Base-by-base conservation (phyloP, 2,888 invertebrate genomes). In the Cremastobaeus sp. region DNA sequence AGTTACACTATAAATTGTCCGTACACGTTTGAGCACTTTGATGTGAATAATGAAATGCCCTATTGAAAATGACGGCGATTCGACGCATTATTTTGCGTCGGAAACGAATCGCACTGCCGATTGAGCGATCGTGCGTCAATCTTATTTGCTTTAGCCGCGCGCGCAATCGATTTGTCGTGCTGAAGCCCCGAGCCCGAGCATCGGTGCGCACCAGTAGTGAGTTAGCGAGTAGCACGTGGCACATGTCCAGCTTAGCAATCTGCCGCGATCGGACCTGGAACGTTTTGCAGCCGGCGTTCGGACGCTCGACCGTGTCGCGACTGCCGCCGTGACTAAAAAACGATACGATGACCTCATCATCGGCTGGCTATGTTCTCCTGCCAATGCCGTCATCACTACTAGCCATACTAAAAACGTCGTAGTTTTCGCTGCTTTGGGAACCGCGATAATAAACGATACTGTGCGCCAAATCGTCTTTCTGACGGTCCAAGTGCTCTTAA, bases 331-430 rank as follows among this genome's bases (percentile, higher is more conserved):
- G 76, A 81, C 79, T 82, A 82, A 84, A 84, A 84, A 85, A 80
- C 82, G 77, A 84, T 80, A 77, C 84, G 85, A 85, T 86, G 86
- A 86, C 85, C 85, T 86, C 86, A 86, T 85, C 85, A 82, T 84
- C 78, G 76, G 76, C 81, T 78, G 76, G 78, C 81, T 82, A 77
- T 82, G 78, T 80, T 82, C 83, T 83, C 82, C 79, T 81, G 83
- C 78, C 77, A 77, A 70, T 82, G 80, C 81, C 82, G 76, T 62
- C 62, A 75, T 79, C 76, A 62, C 70, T 86, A 85, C 84, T 84
- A 85, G 76, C 84, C 84, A 72, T 82, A 75, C 83, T 80, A 75
- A 84, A 86, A 86, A 86, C 84, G 83, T 85, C 52, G 73, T 37
- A 35, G 25, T 62, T 68, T 59, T 60, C 59, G 72, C 21, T 50